Conservation (phyloP, 1,140 invertebrate genomes). For the Whitmania pigra region DNA sequence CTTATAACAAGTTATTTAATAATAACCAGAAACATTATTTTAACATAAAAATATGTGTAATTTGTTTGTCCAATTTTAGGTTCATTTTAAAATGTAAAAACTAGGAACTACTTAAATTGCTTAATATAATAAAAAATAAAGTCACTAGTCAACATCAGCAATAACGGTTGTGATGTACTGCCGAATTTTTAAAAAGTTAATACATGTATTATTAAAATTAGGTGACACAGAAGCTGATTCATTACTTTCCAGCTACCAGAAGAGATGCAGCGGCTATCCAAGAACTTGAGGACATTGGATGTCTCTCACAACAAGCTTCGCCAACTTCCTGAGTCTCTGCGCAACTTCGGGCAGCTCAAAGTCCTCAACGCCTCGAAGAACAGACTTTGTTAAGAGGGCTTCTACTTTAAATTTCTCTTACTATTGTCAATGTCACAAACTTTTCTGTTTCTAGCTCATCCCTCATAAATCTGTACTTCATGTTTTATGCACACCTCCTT, state of each 20-base stretch:
- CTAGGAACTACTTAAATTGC: no score
- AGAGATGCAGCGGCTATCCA: conserved; percentile 43
- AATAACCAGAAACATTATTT: no score
- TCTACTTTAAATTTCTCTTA: not conserved
- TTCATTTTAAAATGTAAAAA: no score
- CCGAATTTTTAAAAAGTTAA: no score
- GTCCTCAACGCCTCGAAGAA: conserved; percentile 60
- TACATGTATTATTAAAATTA: not conserved
- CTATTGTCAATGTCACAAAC: not conserved
- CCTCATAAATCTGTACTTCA: not conserved
- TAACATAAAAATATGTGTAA: no score
- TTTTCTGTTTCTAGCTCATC: not conserved
- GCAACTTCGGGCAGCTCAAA: conserved; percentile 65
- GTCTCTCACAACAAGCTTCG: conserved; percentile 77
- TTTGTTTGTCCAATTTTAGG: no score
- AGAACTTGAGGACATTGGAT: conserved; percentile 69
- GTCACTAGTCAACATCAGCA: no score
- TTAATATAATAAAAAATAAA: no score
- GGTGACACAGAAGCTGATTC: conserved; percentile 11
- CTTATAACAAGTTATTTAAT: no score
- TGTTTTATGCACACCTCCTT: conserved; percentile 20
- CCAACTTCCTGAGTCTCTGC: conserved; percentile 60
- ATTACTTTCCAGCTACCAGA: conserved; percentile 40
- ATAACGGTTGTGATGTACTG: no score
- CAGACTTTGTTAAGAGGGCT: conserved; percentile 38